Evolutionary conservation across 2,113 vertebrate genomes (phyloP).

Genomic region (Ciconia maguari): DNA sequence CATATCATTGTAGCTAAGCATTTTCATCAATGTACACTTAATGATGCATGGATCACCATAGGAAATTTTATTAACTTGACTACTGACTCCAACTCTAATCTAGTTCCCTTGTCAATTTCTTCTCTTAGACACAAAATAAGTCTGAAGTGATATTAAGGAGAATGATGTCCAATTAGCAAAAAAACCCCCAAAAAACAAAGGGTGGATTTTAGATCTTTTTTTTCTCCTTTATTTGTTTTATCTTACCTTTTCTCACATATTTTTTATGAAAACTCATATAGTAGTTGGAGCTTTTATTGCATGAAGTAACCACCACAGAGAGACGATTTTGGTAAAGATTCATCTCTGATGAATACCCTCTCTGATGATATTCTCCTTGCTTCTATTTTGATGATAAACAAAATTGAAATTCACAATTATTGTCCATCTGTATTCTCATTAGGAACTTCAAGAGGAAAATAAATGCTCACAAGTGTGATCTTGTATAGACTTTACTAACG

Average conservation of each 20-base stretch:
- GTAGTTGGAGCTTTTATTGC: accelerated
- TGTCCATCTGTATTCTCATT: background rate
- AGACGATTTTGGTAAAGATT: background rate
- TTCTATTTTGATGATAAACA: background rate
- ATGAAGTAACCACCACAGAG: background rate
- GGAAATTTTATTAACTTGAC: slow-evolving; percentile 6
- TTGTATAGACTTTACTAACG: background rate
- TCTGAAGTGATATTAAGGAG: background rate
- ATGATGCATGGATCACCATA: background rate
- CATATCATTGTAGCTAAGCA: background rate
- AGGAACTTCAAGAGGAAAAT: background rate
- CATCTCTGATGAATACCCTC: background rate
- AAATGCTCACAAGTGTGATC: background rate
- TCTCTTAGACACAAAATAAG: background rate
- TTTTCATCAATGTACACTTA: slow-evolving; percentile 26
- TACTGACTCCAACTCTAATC: background rate
- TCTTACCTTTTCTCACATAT: background rate
- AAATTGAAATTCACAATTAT: background rate
- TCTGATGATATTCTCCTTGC: background rate
- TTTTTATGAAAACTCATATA: background rate
- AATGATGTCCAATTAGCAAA: background rate
- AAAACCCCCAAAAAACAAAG: background rate
- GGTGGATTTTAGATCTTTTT: background rate
- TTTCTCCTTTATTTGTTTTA: background rate
- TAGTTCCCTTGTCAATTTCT: background rate